A percentile compares a stretch with the other conserved stretches of the same genome.
phyloP scores from a whole-genome alignment of 1,140 invertebrate genomes.

The Chionoecetes opilio region DNA sequence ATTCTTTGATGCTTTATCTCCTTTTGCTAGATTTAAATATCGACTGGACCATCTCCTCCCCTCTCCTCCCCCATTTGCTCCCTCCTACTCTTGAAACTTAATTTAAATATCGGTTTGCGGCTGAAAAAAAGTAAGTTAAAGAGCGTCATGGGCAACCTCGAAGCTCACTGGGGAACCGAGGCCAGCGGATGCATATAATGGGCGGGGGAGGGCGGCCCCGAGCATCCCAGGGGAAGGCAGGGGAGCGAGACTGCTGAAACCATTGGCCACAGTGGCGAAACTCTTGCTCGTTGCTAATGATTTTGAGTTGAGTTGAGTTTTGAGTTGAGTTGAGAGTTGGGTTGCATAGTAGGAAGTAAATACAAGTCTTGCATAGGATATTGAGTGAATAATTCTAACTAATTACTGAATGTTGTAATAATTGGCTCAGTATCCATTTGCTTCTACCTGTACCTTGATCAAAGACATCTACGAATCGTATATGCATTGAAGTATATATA shows the following conservation, averaged over 20 bases:
- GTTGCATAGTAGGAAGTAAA: no score
- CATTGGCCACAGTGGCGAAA: neutral
- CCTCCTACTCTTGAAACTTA: conserved; percentile 43
- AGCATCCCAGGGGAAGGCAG: no score
- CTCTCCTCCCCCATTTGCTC: neutral
- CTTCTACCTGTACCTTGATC: no score
- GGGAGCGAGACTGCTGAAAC: no score
- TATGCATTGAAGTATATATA: no score
- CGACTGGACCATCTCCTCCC: neutral
- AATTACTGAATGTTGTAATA: neutral
- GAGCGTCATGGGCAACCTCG: neutral
- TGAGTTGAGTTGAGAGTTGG: no score
- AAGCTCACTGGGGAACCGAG: neutral
- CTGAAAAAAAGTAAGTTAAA: neutral
- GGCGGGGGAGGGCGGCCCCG: neutral
- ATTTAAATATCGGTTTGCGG: conserved; percentile 69
- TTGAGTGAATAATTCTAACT: neutral
- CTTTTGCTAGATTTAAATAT: conserved; percentile 56
- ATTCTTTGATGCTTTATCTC: neutral
- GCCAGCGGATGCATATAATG: neutral
- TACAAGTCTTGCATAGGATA: no score
- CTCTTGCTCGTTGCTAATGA: neutral
- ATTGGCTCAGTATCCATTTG: neutral
- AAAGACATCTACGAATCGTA: no score
- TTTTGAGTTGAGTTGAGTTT: no score